Evolutionary conservation across 2,797 vertebrate species (phyloP), one percentile per base, ranked within the genome.

Genomic region (Staurois parvus): DNA sequence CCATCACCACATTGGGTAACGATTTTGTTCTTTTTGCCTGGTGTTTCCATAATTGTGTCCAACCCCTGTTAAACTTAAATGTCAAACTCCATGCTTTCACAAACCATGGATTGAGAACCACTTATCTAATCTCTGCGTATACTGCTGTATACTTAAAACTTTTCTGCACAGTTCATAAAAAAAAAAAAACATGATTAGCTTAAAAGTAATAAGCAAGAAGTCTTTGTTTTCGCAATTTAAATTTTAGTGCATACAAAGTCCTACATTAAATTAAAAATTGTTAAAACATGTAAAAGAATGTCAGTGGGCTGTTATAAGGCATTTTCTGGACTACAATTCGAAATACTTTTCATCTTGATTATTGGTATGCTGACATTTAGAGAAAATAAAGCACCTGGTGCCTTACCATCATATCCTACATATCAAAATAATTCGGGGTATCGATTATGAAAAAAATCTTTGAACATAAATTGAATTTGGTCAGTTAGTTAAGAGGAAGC

Each of bases 351-450:
- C 32, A 64, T 76, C 87, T 42, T 28, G 26, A 81, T 84, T 78
- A n/a, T 84, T 90, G 83, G 11, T 0, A n/a, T 81, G 83, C 52
- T 86, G 87, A 82, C 45, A 81, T 66, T 87, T 89, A 79, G 84
- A 88, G 24, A 70, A 72, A 30, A 78, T 73, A 88, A 88, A 92
- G 89, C 87, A 86, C 88, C 87, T 87, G 85, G 29, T 85, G 79
- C 79, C 88, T 91, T 37, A 87, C 4, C 34, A 0, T 81, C 88
- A 82, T 90, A 89, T 90, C 79, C 89, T 92, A 91, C 89, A 66
- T 66, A 91, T 87, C 84, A 88, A 87, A 88, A 90, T 89, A 87
- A 89, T 84, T 88, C 79, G 69, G 88, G 32, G 89, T 92, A 90
- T 74, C 91, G 91, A 91, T 91, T 90, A 91, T 84, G 87, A 86